Percentiles rank a stretch among this genome's conserved stretches.
Conservation (phyloP, 2,888 invertebrate genomes). For the Euspilapteryx auroguttella region DNA sequence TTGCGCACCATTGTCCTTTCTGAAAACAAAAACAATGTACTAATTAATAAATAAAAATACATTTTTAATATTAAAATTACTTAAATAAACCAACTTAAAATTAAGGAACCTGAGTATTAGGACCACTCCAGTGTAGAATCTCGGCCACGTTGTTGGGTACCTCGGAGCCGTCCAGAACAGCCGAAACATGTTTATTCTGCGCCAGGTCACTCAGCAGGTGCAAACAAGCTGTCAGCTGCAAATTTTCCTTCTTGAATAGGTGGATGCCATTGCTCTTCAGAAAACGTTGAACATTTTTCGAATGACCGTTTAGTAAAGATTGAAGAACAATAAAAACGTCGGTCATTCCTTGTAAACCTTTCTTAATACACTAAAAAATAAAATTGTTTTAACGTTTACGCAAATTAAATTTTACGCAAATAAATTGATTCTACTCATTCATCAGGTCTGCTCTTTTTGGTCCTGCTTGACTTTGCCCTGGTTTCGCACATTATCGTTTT, state of each 20-base stretch:
- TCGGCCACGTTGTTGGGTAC: conserved; percentile 16
- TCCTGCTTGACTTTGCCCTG: too few relatives aligned
- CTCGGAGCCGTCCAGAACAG: conserved; percentile 4
- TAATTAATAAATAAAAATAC: conserved; percentile 1
- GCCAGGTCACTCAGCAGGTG: conserved; percentile 18
- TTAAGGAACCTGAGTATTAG: conserved; percentile 26
- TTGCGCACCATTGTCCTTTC: conserved; percentile 33
- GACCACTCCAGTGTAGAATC: conserved; percentile 18
- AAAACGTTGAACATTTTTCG: conserved; percentile 24
- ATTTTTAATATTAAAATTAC: too few relatives aligned
- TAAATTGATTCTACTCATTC: too few relatives aligned
- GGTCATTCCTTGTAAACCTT: conserved; percentile 18
- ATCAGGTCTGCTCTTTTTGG: too few relatives aligned
- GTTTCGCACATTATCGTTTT: too few relatives aligned
- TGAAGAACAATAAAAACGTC: conserved; percentile 27
- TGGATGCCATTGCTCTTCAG: conserved; percentile 25
- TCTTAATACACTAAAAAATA: conserved; percentile 24
- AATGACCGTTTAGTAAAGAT: conserved; percentile 24
- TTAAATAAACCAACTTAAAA: too few relatives aligned
- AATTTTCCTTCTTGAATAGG: too few relatives aligned
- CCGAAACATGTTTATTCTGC: not conserved
- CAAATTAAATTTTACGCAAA: too few relatives aligned
- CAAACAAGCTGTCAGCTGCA: conserved; percentile 22
- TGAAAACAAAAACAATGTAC: conserved; percentile 16
- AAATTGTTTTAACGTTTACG: too few relatives aligned